These are phyloP conservation scores for Isotomurus palustris DNA, from an alignment of 2,888 invertebrate species.

Conservation along the genomic window DNA sequence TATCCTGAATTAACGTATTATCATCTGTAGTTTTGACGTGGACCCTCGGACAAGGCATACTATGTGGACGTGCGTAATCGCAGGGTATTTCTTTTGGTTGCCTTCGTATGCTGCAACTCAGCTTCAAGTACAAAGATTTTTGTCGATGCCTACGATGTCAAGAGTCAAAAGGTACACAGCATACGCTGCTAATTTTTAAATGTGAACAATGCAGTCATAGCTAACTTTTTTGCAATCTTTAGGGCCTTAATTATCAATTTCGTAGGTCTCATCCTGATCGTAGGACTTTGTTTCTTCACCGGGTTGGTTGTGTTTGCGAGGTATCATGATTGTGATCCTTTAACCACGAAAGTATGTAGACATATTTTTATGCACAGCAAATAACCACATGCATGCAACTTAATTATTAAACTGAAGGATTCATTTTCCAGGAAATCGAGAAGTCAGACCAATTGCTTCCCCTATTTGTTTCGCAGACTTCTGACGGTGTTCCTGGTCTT, in stretches of 20 bases:
- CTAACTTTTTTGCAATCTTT: background rate
- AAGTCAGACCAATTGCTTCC: constrained; percentile 62
- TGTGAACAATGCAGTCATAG: background rate
- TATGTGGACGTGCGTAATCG: constrained; percentile 47
- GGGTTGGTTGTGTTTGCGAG: constrained; percentile 81
- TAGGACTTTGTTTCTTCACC: constrained; percentile 68
- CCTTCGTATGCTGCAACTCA: constrained; percentile 53
- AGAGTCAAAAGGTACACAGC: constrained; percentile 50
- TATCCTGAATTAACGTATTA: background rate
- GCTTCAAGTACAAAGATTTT: constrained; percentile 54
- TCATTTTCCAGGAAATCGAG: constrained; percentile 53
- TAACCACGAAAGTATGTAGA: constrained; percentile 61
- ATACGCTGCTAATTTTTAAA: constrained; percentile 1
- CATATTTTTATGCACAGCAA: no score
- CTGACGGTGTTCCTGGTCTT: constrained; percentile 51
- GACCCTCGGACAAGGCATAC: constrained; percentile 34
- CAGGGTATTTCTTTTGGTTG: constrained; percentile 49
- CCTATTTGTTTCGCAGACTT: constrained; percentile 54
- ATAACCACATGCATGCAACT: background rate
- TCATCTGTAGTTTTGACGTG: constrained; percentile 22
- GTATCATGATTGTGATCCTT: constrained; percentile 78
- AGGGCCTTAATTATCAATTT: constrained; percentile 47
- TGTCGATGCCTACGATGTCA: constrained; percentile 51
- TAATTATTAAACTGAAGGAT: background rate
- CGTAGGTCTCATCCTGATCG: constrained; percentile 50